phyloP scores from a whole-genome alignment of 1,140 invertebrate genomes.

The Euwallacea fornicatus region DNA sequence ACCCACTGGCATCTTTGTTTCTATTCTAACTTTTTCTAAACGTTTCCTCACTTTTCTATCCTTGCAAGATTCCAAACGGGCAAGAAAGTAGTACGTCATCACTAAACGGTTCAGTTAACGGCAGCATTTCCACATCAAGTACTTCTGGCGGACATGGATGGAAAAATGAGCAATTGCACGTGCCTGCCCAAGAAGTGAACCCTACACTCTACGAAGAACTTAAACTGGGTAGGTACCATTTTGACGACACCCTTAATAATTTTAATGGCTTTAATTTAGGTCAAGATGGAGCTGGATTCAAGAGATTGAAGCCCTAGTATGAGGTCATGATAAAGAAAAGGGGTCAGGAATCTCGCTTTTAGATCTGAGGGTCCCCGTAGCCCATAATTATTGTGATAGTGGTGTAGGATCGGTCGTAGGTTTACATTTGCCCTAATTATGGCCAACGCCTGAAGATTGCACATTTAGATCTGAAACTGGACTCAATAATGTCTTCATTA shows the following conservation, averaged over 20 bases:
- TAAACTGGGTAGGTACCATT: constrained; percentile 59
- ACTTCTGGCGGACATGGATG: constrained; percentile 53
- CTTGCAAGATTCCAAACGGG: constrained; percentile 43
- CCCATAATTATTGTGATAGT: constrained; percentile 22
- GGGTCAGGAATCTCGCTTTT: constrained; percentile 46
- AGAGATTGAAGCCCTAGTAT: constrained; percentile 63
- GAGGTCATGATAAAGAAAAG: constrained; percentile 36
- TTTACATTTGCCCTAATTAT: constrained; percentile 26
- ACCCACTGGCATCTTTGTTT: too few species aligned
- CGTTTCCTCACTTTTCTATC: too few species aligned
- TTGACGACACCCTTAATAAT: neutral
- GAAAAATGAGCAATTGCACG: constrained; percentile 54
- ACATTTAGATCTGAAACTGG: neutral
- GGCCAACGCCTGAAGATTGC: neutral
- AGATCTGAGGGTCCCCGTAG: constrained; percentile 4
- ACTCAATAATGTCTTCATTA: neutral
- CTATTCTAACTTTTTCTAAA: too few species aligned
- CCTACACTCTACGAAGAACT: constrained; percentile 77
- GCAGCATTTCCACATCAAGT: constrained; percentile 49
- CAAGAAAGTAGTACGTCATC: constrained; percentile 40
- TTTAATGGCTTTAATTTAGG: constrained; percentile 45
- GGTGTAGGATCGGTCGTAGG: constrained; percentile 23
- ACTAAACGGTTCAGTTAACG: constrained; percentile 51
- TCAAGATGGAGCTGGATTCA: constrained; percentile 76
- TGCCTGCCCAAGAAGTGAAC: constrained; percentile 64